Evolutionary conservation across 2,797 vertebrate species (phyloP), one percentile per base, ranked within the genome.

Genomic region (Eutrigla gurnardus): DNA sequence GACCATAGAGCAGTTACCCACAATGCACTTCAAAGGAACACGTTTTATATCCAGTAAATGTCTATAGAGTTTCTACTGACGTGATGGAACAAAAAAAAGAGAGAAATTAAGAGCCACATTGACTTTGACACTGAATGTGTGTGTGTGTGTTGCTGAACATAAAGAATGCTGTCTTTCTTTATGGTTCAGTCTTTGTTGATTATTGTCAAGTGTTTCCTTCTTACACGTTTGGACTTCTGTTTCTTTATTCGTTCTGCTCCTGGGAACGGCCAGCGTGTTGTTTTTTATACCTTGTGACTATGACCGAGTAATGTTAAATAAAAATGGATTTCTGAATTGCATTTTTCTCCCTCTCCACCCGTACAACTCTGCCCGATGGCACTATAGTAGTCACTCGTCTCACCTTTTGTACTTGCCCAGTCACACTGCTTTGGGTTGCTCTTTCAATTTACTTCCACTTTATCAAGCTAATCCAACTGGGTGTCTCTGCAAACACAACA

Each of bases 391-490:
- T 80, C 75, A 83, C 81, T 82, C 73, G 53, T 79, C 73, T 79
- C 83, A 78, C 73, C 83, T 78, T 91, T 93, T 93, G 92, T 93
- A 69, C 85, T 59, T 91, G 88, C 80, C 81, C 81, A 89, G 85
- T 83, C 85, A 88, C 78, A 70, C 84, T 93, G 91, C 89, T 92
- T 92, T 89, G 76, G 75, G 90, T 73, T 92, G 91, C 89, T 92
- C 84, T 89, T 91, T 93, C 89, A 80, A 93, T 92, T 86, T 87
- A 90, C 83, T 94, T 95, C 93, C 91, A 93, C 92, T 90, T 92
- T 88, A 93, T 94, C 91, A 94, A 87, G 55, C 88, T 87, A 86
- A 84, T 77, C 87, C 84, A 88, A 88, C 88, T 79, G 66, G 66
- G 73, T 80, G 89, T 88, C 89, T 91, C 80, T 81, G 85, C 84